These are phyloP conservation scores for Megaleporinus macrocephalus DNA, from an alignment of 2,113 vertebrate species.

Conservation along the genomic window DNA sequence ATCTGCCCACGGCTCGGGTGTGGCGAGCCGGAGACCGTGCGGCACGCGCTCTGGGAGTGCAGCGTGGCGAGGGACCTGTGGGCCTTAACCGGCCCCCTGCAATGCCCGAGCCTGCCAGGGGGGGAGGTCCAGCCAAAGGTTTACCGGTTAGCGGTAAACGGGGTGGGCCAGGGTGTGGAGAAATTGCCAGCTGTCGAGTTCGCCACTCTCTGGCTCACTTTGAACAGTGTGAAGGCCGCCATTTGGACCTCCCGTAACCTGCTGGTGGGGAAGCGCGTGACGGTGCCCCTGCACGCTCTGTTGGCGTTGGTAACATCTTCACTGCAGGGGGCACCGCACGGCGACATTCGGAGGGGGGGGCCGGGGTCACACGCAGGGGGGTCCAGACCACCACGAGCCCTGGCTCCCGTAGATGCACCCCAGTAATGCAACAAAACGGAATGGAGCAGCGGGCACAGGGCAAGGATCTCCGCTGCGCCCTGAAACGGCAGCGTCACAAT, in stretches of 20 bases:
- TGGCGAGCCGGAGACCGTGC: background rate
- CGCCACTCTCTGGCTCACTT: too few relatives aligned
- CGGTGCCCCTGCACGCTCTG: too few relatives aligned
- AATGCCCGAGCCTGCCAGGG: constrained; percentile 21
- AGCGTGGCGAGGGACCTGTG: too few relatives aligned
- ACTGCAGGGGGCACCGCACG: background rate
- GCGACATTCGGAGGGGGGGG: background rate
- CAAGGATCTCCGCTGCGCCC: background rate
- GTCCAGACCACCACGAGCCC: background rate
- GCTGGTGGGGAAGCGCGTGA: too few relatives aligned
- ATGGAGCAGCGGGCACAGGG: background rate
- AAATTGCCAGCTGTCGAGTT: too few relatives aligned
- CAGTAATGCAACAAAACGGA: background rate
- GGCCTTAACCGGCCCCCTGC: too few relatives aligned
- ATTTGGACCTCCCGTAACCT: too few relatives aligned
- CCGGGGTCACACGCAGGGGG: background rate
- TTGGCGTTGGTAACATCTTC: too few relatives aligned
- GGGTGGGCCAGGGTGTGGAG: too few relatives aligned
- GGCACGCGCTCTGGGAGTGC: constrained; percentile 45
- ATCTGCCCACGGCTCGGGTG: constrained; percentile 12
- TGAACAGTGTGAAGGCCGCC: too few relatives aligned
- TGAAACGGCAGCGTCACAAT: background rate
- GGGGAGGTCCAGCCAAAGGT: constrained; percentile 44
- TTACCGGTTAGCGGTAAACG: too few relatives aligned
- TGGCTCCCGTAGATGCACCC: background rate